phyloP scores from a whole-genome alignment of 1,140 invertebrate species.

The Bombus difficillimus region DNA sequence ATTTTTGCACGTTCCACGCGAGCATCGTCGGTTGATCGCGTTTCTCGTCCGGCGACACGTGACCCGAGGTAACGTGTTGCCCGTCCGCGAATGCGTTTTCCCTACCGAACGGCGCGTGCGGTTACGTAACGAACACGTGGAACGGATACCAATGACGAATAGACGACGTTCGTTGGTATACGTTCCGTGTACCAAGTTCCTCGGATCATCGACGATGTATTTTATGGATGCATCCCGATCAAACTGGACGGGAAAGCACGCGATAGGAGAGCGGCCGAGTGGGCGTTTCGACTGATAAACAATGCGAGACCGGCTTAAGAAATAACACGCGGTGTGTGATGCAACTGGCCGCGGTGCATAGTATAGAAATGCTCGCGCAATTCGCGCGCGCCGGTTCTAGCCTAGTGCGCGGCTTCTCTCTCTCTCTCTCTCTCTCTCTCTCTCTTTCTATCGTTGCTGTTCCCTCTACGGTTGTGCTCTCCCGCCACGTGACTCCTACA shows the following conservation, averaged over 20 bases:
- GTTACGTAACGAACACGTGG: conserved; percentile 56
- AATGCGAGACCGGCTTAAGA: conserved; percentile 57
- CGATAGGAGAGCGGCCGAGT: background rate
- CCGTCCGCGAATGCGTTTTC: conserved; percentile 42
- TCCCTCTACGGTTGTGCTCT: background rate
- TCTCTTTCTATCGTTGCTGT: background rate
- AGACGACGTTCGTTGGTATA: background rate
- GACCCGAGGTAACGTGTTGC: conserved; percentile 57
- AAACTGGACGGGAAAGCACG: background rate
- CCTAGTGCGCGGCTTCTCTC: background rate
- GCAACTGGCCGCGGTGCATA: conserved; percentile 53
- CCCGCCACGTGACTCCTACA: conserved; percentile 68
- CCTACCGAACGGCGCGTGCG: background rate
- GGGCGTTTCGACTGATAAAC: conserved; percentile 41
- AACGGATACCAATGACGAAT: background rate
- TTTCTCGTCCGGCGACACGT: conserved; percentile 48
- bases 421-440: background rate
- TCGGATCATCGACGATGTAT: background rate
- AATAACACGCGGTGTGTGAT: conserved; percentile 58
- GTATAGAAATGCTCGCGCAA: conserved; percentile 60
- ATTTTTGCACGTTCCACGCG: conserved; percentile 55
- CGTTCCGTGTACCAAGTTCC: background rate
- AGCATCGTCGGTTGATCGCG: conserved; percentile 23
- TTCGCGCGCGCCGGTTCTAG: conserved; percentile 47
- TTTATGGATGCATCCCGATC: background rate